A percentile compares a stretch with the other conserved stretches of the same genome.
Evolutionary conservation across 2,113 vertebrate species (phyloP).

Genomic region (Stigmatopora argus): DNA sequence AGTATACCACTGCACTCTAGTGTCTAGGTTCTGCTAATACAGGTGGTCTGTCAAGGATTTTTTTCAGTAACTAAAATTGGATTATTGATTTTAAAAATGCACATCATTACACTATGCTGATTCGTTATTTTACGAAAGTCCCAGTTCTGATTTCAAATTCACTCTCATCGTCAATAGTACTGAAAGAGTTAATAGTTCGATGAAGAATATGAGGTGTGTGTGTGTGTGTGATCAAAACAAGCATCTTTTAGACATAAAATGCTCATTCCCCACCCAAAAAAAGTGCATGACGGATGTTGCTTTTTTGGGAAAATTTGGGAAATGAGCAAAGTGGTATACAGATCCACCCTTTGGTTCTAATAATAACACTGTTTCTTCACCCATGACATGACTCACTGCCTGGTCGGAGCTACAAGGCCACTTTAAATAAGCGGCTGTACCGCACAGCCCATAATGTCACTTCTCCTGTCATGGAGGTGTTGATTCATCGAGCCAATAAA

Average conservation of each 20-base stretch:
- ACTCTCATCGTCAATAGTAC: no score
- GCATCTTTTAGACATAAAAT: no score
- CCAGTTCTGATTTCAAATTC: no score
- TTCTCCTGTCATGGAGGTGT: background rate
- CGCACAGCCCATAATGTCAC: no score
- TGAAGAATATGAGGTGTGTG: no score
- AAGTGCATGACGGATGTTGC: no score
- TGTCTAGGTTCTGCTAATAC: slow-evolving; percentile 34
- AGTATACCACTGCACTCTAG: slow-evolving; percentile 58
- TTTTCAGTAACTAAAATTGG: background rate
- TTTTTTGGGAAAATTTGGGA: background rate
- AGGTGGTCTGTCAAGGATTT: background rate
- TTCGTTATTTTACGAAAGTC: no score
- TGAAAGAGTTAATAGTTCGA: background rate
- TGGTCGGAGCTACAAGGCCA: background rate
- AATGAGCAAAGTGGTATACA: background rate
- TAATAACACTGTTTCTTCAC: background rate
- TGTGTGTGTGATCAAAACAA: background rate
- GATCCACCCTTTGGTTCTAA: background rate
- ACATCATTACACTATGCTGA: no score
- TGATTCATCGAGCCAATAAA: background rate
- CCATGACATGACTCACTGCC: no score
- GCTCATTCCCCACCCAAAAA: no score
- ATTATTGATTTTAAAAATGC: no score
- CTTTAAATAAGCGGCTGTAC: background rate